Base-by-base conservation (phyloP, 2,888 invertebrate species). In the Microplitis deprimator region DNA sequence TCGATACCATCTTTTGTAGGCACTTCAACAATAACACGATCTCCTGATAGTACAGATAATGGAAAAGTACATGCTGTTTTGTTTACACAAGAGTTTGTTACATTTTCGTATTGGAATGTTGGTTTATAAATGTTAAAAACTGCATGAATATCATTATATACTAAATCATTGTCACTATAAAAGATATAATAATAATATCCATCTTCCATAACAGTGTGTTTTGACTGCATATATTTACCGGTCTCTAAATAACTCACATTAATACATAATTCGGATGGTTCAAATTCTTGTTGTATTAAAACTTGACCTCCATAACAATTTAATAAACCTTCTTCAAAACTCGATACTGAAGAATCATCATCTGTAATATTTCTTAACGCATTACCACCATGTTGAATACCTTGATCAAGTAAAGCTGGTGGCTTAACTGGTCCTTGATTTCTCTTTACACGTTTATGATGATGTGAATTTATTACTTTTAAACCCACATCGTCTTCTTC, bases 111-210 rank as follows among this genome's bases (percentile, higher is more conserved):
- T 85, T 94, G 94, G 90, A 95, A 95, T 81, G 95, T 95, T 13
- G 96, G 96, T 85, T 96, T 96, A 85, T 94, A 94, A 85, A 96
- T 95, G 90, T 96, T 95, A 87, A 96, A 96, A 80, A 95, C 92
- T 6, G 95, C 95, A 90, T 96, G 95, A 83, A 96, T 95, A 86
- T 95, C 94, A 89, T 96, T 96, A 69, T 91, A 92, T 8, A 94
- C 93, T 83, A 94, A 91, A 88, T 96, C 96, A 90, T 96, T 96
- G 87, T 96, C 96, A 84, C 95, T 96, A 86, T 96, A 96, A 90
- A 96, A 96, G 83, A 96, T 96, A 84, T 96, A 96, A 90, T 96
- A 96, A 88, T 96, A 96, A 90, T 96, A 96, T 6, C 96, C 96
- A 87, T 96, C 94, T 72, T 93, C 91, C 60, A 92, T 91, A 38